Evolutionary conservation across 2,888 invertebrate genomes (phyloP), one percentile per base, ranked within the genome.

Genomic region (Imbricaverruca yamaguchii): DNA sequence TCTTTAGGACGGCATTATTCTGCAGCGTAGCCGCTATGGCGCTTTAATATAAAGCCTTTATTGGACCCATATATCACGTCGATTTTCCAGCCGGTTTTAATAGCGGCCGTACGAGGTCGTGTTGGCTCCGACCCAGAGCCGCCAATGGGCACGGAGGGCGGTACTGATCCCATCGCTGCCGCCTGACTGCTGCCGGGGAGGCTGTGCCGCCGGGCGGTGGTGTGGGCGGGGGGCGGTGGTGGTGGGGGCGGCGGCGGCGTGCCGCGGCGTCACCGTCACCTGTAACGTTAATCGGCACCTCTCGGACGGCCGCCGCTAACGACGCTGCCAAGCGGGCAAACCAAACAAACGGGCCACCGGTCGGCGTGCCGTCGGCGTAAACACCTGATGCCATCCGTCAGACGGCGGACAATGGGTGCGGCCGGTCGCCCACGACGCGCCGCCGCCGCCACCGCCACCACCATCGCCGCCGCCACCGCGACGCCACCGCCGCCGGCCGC

Each of bases 311-410:
- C 55, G 74, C 74, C 74, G 55, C 74, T 74, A 53, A 74, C 74
- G 74, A 74, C 74, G 74, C 18, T 53, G 74, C 74, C 74, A 74
- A 53, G 13, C 74, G 10, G 55, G 55, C 55, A 53, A 53, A 21
- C 74, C 74, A 74, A 74, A 74, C 74, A 74, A 74, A 74, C 74
- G 15, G 53, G 8, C 21, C 74, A 10, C 11, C 74, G 74, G 8
- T 13, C 74, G 69, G n/a, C 39, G 55, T 13, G 39, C 12, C 74
- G 13, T 9, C 55, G 13, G 10, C 55, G 74, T 74, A 74, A 74
- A 74, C 74, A 74, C 21, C 74, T 55, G 74, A 74, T 55, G 18
- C 74, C 74, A 21, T 74, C 74, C 55, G 74, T 74, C 74, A 55
- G 74, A 12, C 67, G 69, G 69, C 39, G 39, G 69, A 61, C 61